Evolutionary conservation across 2,888 invertebrate genomes (phyloP).

Genomic region (Molanna angustata): DNA sequence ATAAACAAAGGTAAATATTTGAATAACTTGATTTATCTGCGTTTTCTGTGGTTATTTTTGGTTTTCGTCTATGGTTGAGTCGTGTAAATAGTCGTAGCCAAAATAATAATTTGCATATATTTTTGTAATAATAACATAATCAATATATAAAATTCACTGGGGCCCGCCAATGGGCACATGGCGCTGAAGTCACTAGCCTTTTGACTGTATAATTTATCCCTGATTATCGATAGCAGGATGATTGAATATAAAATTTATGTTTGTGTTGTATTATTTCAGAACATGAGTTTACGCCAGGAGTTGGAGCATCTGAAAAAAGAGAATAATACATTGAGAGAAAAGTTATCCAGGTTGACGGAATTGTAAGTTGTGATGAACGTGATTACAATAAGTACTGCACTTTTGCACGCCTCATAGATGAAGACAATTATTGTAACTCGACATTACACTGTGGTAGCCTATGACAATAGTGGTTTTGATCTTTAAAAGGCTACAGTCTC

Average conservation of each 20-base stretch:
- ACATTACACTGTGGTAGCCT: conserved; percentile 21
- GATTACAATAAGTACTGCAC: conserved; percentile 12
- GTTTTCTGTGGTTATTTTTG: too few species aligned
- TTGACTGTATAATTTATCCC: background rate
- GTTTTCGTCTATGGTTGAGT: too few species aligned
- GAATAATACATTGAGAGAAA: conserved; percentile 84
- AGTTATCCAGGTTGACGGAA: conserved; percentile 85
- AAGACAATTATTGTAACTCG: conserved; percentile 15
- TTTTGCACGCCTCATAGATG: conserved; percentile 26
- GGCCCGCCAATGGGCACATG: background rate
- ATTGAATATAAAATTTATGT: too few species aligned
- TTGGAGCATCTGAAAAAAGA: conserved; percentile 89
- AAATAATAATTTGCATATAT: too few species aligned
- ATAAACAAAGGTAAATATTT: too few species aligned
- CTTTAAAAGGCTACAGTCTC: conserved; percentile 15
- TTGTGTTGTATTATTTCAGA: conserved; percentile 60
- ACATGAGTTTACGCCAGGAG: conserved; percentile 86
- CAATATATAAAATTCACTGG: background rate
- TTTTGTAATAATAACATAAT: too few species aligned
- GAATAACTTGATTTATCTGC: too few species aligned
- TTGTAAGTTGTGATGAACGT: conserved; percentile 61
- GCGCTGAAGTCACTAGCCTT: background rate
- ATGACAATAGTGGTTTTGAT: conserved; percentile 19
- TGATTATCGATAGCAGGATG: too few species aligned
- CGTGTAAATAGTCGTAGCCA: too few species aligned